Evolutionary conservation across 2,797 vertebrate species (phyloP).

Genomic region (Arctocebus calabarensis): DNA sequence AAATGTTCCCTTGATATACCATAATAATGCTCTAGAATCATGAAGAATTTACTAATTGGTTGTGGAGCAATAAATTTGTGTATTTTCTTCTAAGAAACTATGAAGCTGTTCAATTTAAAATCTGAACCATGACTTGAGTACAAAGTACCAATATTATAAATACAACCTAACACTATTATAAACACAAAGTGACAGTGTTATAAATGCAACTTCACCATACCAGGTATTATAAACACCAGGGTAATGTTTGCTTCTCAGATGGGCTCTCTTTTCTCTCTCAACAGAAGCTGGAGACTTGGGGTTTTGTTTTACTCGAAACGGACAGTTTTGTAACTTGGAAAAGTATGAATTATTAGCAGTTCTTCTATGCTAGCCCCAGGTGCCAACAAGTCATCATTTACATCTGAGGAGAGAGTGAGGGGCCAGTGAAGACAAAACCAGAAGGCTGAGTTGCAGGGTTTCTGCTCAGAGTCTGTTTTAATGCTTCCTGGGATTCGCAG

Average conservation of each 20-base stretch:
- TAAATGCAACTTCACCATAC: rapidly evolving
- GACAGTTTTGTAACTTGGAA: not conserved
- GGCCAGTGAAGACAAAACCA: rapidly evolving
- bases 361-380: not conserved
- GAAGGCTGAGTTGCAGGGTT: not conserved
- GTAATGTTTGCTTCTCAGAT: not conserved
- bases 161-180: not conserved
- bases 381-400: too few relatives aligned
- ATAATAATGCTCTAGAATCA: not conserved
- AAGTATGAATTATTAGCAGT: not conserved
- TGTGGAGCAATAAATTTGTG: rapidly evolving
- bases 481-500: not conserved
- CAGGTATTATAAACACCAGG: not conserved
- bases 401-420: not conserved
- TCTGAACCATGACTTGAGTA: not conserved
- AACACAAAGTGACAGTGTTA: not conserved
- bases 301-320: not conserved
- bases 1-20: not conserved
- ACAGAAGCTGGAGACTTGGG: not conserved
- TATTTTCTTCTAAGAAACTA: not conserved
- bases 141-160: not conserved
- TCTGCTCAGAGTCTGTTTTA: not conserved
- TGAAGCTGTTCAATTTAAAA: not conserved
- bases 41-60: not conserved
- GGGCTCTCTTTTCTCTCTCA: not conserved